phyloP scores from a whole-genome alignment of 2,888 invertebrate species.

The Eupithecia centaureata region DNA sequence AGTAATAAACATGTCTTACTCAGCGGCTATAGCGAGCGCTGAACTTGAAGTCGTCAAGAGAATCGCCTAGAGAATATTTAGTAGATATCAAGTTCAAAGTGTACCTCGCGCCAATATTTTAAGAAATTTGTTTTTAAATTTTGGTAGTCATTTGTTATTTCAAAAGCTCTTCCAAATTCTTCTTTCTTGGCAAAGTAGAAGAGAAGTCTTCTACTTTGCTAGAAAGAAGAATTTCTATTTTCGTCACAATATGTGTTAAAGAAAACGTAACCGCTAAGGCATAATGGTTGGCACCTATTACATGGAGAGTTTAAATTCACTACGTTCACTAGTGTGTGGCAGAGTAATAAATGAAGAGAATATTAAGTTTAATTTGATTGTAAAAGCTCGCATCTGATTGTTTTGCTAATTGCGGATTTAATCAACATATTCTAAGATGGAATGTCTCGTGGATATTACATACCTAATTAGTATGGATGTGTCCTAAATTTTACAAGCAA shows the following conservation, averaged over 20 bases:
- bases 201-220: too few species aligned
- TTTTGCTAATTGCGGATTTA: background rate
- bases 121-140: background rate
- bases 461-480: background rate
- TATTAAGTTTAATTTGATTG: background rate
- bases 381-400: background rate
- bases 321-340: background rate
- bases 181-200: too few species aligned
- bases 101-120: slow-evolving; percentile 25
- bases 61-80: slow-evolving; percentile 34
- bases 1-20: slow-evolving; percentile 46
- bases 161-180: background rate
- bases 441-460: background rate
- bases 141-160: background rate
- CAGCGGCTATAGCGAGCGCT: slow-evolving; percentile 35
- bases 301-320: too few species aligned
- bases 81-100: slow-evolving; percentile 27
- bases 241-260: too few species aligned
- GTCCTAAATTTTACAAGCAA: slow-evolving; percentile 29
- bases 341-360: background rate
- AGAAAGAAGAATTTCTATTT: too few species aligned
- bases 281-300: too few species aligned
- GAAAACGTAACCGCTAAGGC: too few species aligned
- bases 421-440: background rate
- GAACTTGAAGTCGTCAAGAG: slow-evolving; percentile 31